Conservation (phyloP, 2,113 vertebrate genomes). For the Odocoileus hemionus region DNA sequence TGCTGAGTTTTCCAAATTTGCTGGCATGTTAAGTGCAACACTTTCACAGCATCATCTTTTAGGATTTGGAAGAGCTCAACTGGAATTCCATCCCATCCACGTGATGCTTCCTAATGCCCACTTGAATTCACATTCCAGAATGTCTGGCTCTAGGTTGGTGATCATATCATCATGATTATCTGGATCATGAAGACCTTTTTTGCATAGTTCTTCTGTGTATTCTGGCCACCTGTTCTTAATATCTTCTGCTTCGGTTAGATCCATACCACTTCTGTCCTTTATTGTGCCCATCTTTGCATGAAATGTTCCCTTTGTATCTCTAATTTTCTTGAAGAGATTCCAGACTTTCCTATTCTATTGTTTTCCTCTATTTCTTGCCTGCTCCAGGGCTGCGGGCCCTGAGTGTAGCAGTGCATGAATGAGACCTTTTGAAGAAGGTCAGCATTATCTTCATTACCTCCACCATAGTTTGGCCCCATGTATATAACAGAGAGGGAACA, state of each 20-base stretch:
- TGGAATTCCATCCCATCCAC: background rate
- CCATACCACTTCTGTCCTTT: background rate
- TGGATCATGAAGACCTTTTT: fast-evolving
- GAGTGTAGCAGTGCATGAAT: too few relatives aligned
- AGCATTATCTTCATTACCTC: too few relatives aligned
- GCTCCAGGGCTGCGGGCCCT: too few relatives aligned
- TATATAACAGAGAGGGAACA: too few relatives aligned
- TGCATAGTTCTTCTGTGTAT: background rate
- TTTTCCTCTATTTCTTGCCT: background rate
- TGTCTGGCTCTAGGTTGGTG: background rate
- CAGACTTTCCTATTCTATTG: background rate
- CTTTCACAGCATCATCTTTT: background rate
- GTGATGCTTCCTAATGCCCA: background rate
- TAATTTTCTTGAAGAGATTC: background rate
- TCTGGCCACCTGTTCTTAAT: background rate
- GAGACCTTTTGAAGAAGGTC: too few relatives aligned
- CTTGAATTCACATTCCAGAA: background rate
- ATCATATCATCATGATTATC: background rate
- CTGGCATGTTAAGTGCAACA: background rate
- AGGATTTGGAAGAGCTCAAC: background rate
- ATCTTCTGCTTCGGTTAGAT: background rate
- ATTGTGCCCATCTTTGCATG: background rate
- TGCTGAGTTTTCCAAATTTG: background rate
- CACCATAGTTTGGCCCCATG: too few relatives aligned
- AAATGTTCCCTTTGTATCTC: background rate